phyloP scores from a whole-genome alignment of 2,113 vertebrate genomes.

The Eira barbara region DNA sequence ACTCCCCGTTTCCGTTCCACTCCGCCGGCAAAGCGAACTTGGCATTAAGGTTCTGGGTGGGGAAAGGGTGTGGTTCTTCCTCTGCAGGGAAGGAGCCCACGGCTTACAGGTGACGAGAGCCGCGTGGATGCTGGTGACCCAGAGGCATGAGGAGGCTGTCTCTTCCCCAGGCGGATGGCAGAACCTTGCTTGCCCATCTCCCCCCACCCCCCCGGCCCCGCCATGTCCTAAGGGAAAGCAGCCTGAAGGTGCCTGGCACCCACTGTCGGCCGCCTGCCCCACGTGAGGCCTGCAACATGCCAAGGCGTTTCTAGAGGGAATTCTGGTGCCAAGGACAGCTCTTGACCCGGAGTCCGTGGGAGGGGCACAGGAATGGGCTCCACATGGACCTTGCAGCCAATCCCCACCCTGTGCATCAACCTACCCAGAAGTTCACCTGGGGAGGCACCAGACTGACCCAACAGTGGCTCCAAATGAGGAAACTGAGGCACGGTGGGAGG shows the following conservation, averaged over 20 bases:
- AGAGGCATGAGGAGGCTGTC: accelerated
- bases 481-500: background rate
- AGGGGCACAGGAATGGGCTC: accelerated
- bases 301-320: background rate
- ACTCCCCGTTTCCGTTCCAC: background rate
- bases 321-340: accelerated
- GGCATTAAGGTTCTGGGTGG: accelerated
- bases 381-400: accelerated
- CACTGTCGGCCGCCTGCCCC: accelerated
- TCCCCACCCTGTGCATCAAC: accelerated
- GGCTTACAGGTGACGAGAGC: accelerated
- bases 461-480: no score
- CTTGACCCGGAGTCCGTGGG: accelerated
- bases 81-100: accelerated
- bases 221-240: no score
- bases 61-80: accelerated
- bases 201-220: accelerated
- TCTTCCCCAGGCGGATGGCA: accelerated
- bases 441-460: background rate
- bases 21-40: background rate
- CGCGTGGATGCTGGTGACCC: accelerated
- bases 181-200: accelerated
- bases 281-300: no score
- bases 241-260: accelerated
- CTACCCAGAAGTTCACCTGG: background rate